phyloP scores from a whole-genome alignment of 2,113 vertebrate species.

The Asarcornis scutulata region DNA sequence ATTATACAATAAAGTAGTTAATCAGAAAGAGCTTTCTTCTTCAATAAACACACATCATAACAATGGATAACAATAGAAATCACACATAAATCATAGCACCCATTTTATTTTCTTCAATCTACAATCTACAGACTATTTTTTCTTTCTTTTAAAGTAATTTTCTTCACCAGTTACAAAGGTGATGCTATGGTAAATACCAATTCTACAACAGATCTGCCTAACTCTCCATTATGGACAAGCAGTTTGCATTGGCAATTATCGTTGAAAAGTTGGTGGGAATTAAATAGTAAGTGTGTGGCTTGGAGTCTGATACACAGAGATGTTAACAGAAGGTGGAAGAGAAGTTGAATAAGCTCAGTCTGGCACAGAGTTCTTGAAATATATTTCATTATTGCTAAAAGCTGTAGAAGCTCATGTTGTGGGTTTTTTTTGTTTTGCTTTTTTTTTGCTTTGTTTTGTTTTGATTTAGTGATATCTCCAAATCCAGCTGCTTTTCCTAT shows the following conservation, averaged over 20 bases:
- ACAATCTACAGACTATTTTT: not conserved
- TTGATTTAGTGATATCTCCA: not conserved
- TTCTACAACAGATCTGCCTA: not conserved
- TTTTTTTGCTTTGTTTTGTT: no score
- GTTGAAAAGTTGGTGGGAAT: not conserved
- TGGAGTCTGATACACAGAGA: rapidly evolving
- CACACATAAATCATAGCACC: rapidly evolving
- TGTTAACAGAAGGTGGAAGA: not conserved
- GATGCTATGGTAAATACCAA: not conserved
- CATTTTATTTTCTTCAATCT: not conserved
- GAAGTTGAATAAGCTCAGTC: not conserved
- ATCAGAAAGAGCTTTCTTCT: not conserved
- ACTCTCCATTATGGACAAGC: not conserved
- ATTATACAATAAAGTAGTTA: not conserved
- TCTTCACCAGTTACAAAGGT: not conserved
- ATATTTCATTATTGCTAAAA: not conserved
- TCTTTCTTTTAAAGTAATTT: not conserved
- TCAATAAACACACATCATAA: not conserved
- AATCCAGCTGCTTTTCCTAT: not conserved
- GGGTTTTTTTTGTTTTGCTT: not conserved
- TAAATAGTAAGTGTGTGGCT: not conserved
- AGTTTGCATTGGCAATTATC: not conserved
- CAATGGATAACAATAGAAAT: not conserved
- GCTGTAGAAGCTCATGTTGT: not conserved
- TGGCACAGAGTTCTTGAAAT: not conserved